Base-by-base conservation (phyloP, 2,797 vertebrate species). In the Knipowitschia caucasica region DNA sequence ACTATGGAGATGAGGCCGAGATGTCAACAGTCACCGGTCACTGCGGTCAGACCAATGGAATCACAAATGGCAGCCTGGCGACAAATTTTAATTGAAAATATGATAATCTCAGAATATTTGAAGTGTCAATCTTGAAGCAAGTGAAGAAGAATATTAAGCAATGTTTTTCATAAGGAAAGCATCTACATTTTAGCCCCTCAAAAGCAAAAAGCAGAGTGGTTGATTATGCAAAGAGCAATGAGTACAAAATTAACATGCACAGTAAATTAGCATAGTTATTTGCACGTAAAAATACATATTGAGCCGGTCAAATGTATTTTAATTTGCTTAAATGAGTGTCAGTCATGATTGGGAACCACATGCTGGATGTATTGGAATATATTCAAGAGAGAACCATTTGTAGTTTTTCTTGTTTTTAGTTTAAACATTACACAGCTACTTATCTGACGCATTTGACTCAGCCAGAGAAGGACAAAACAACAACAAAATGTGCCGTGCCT, bases 1-100 rank as follows among this genome's bases (percentile, higher is more conserved):
- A 59, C 69, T 81, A 88, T 89, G 84, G 81, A 80, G 77, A 89
- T 87, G 55, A 69, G 74, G 80, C 79, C 78, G 49, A 78, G 52
- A 83, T 82, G 77, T 82, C 72, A 78, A 40, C 55, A 57, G 66
- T 49, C 63, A 60, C 31, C 50, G 46, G 74, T 76, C 62, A 64
- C 63, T 59, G 29, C 50, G 46, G 74, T 76, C 62, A 64, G 69
- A 25, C 45, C 43, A 38, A 44, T 21, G 26, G 45, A 56, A 63
- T 65, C 69, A 67, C 21, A 60, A 38, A 64, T 45, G 56, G 67
- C 35, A 18, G 21, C 54, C 24, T 20, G 35, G 40, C 7, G 25
- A 9, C 42, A 51, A 38, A 39, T 59, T 66, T 38, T 52, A 29
- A 21, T 40, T 50, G 9, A 18, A 53, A 27, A 54, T 4, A 33